Base-by-base conservation (phyloP, 2,888 invertebrate genomes). In the Oxycera nigricornis region DNA sequence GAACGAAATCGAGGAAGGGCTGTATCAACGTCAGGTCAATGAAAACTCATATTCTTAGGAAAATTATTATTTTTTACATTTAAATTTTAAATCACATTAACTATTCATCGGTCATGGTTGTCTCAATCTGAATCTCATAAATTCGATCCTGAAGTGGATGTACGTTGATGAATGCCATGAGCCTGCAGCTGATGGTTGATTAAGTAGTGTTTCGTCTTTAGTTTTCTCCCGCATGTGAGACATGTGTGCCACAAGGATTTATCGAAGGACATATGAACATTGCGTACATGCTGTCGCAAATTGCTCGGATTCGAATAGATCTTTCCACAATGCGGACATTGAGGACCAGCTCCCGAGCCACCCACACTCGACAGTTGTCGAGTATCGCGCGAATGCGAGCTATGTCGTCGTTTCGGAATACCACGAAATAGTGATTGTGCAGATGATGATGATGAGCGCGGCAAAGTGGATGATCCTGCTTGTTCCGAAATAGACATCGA, bases 171-270 rank as follows among this genome's bases (percentile, higher is more conserved):
- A 80, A 91, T 91, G 80, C 91, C 91, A 86, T 91, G 91, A 78
- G 91, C 90, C 86, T 91, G 91, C 79, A 91, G 88, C 84, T 91
- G 90, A 85, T 91, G 91, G 86, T 91, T 91, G 87, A 91, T 91
- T 82, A 91, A 88, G 85, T 92, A 91, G 86, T 91, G 91, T 86
- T 91, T 90, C 81, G 91, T 91, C 87, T 91, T 91, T 88, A 91
- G 91, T 83, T 89, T 89, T 86, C 91, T 91, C 82, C 91, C 91
- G 87, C 91, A 91, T 82, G 91, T 89, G 83, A 89, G 89, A 86
- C 91, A 91, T 82, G 90, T 89, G 82, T 90, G 90, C 90, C 91
- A 91, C 83, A 90, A 89, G 83, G 91, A 90, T 82, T 90, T 88
- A 82, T 90, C 89, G 80, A 90, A 89, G 86, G 89, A 88, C 83